Evolutionary conservation across 2,797 vertebrate species (phyloP), one percentile per base, ranked within the genome.

Genomic region (Acropternis orthonyx): DNA sequence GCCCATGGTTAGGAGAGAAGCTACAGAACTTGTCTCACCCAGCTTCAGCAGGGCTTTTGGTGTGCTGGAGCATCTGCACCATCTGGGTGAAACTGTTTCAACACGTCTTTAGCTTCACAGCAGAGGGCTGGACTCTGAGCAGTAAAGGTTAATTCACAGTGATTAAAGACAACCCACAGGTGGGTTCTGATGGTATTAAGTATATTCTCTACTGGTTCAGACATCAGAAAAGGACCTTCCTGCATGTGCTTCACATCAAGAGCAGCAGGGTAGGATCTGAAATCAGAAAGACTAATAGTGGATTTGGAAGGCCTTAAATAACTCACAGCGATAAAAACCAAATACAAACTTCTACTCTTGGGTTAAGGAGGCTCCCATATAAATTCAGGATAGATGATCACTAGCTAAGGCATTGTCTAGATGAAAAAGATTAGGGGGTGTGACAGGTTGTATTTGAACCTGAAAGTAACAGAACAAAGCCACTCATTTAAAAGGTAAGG

Each of bases 1-100:
- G 54, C 22, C 32, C 39, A 15, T 1, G 5, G 21, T 41, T 49
- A 61, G 48, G 15, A 75, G 13, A 65, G 24, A 84, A 39, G 9
- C 9, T 46, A 19, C 2, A 76, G 49, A 58, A 55, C 23, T 27
- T 13, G 14, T 26, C 72, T 32, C 34, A 56, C 12, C 21, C 2
- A 0, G 14, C 26, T 49, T 82, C 51, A 43, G 41, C 3, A 63
- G 0, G 11, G n/a, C 14, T 85, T 46, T 4, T 4, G 0, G 12
- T 1, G 3, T 7, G 27, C 14, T 23, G 9, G 30, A 77, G 54
- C 72, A 55, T 8, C 36, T 27, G 10, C 0, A 51, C 36, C 0
- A 7, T 14, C 8, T 20, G 44, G 6, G 24, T 36, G 26, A 72
- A 83, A 63, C 18, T 26, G 14, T 34, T 55, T 46, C 48, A 39